phyloP scores from a whole-genome alignment of 2,888 invertebrate species.

The Caenorhabditis angaria region DNA sequence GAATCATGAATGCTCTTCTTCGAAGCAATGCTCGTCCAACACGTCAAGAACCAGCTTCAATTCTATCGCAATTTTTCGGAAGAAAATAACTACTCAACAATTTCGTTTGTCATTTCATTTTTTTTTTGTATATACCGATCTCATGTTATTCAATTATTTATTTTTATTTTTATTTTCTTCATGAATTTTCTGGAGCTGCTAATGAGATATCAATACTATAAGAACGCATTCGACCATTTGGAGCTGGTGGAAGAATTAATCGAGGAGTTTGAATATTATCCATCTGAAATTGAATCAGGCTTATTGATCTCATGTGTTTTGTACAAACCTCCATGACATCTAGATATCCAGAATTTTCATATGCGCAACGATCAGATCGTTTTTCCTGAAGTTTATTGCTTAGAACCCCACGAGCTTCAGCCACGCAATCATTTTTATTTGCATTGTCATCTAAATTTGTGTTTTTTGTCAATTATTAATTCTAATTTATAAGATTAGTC shows the following conservation, averaged over 20 bases:
- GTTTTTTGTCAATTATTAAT: too few relatives aligned
- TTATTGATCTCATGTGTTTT: conserved; percentile 9
- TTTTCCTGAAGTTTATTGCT: conserved; percentile 34
- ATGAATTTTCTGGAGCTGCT: conserved; percentile 13
- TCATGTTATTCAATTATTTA: conserved; percentile 2
- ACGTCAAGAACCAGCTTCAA: conserved; percentile 38
- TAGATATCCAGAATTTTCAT: conserved; percentile 44
- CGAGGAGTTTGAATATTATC: conserved; percentile 20
- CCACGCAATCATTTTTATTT: conserved; percentile 41
- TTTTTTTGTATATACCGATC: conserved; percentile 7
- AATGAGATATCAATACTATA: conserved; percentile 47
- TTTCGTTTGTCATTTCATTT: conserved; percentile 8
- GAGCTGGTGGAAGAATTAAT: conserved; percentile 30
- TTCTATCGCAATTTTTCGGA: conserved; percentile 52
- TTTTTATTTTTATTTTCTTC: background rate
- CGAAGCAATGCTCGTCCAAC: conserved; percentile 50
- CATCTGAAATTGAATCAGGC: conserved; percentile 19
- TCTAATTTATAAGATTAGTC: too few relatives aligned
- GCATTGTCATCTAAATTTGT: conserved; percentile 29
- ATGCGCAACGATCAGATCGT: conserved; percentile 44
- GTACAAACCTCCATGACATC: conserved; percentile 41
- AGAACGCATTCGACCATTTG: conserved; percentile 40
- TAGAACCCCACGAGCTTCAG: conserved; percentile 26
- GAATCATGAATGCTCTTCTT: conserved; percentile 50
- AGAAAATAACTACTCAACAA: conserved; percentile 23